A percentile compares a stretch with the other conserved stretches of the same genome.
phyloP scores from a whole-genome alignment of 2,888 invertebrate genomes.

The Zygaena filipendulae region DNA sequence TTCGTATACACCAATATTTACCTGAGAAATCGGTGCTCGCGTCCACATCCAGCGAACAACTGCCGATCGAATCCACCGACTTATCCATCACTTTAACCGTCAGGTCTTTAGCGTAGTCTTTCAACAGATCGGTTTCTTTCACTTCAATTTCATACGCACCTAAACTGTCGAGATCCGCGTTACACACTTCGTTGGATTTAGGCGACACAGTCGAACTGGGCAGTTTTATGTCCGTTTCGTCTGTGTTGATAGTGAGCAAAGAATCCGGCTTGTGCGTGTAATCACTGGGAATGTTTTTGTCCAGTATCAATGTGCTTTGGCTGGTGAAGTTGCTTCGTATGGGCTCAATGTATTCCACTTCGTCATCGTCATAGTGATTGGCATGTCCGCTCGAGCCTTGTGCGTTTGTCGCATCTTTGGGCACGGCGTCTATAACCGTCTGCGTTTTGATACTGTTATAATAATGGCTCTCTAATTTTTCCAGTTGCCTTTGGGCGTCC shows the following conservation, averaged over 20 bases:
- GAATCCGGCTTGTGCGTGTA: constrained; percentile 38
- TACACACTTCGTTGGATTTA: constrained; percentile 33
- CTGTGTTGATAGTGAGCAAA: constrained; percentile 49
- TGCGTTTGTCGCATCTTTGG: constrained; percentile 51
- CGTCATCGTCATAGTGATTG: constrained; percentile 49
- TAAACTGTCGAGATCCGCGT: constrained; percentile 47
- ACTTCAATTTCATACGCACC: constrained; percentile 59
- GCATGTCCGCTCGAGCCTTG: constrained; percentile 53
- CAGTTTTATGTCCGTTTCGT: constrained; percentile 53
- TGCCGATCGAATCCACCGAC: constrained; percentile 86
- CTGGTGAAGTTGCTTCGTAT: constrained; percentile 58
- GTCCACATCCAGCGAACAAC: constrained; percentile 88
- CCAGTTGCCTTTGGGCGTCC: constrained; percentile 52
- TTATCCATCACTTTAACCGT: constrained; percentile 75
- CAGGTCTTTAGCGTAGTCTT: constrained; percentile 39
- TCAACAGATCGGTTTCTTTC: constrained; percentile 49
- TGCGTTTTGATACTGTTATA: constrained; percentile 48
- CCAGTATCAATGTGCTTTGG: constrained; percentile 57
- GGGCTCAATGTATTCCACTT: constrained; percentile 64
- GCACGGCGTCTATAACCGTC: constrained; percentile 53
- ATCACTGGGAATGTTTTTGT: constrained; percentile 37
- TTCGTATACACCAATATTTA: constrained; percentile 49
- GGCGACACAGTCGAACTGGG: constrained; percentile 58
- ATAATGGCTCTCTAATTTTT: constrained; percentile 59
- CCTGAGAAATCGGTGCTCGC: constrained; percentile 80